Evolutionary conservation across 2,797 vertebrate genomes (phyloP).

Genomic region (Cryptoblepharus egeriae): DNA sequence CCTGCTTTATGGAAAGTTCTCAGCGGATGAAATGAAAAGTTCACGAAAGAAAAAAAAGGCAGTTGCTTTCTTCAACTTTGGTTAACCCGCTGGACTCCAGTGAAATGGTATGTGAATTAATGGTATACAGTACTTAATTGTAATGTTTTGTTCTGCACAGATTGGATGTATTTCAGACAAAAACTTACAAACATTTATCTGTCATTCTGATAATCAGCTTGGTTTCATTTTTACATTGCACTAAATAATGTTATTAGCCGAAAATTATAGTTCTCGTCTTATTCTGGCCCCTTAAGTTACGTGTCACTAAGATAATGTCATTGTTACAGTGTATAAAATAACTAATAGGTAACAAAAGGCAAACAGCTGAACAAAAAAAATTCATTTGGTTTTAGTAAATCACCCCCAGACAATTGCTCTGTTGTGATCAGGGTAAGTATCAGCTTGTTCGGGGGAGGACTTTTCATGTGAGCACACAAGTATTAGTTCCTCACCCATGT

Average conservation of each 20-base stretch:
- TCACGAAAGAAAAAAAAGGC: neutral
- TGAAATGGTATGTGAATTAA: neutral
- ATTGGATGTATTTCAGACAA: neutral
- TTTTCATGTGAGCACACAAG: no score
- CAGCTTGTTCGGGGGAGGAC: no score
- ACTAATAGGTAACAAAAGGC: no score
- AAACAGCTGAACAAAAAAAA: no score
- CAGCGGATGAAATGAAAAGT: conserved; percentile 31
- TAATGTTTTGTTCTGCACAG: neutral
- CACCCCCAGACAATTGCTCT: no score
- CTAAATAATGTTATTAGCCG: neutral
- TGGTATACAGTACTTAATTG: neutral
- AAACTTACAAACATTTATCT: no score
- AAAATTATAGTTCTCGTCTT: neutral
- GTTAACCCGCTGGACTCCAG: neutral
- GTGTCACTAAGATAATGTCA: no score
- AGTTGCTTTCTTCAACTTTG: neutral
- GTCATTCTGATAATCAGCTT: neutral
- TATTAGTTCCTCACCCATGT: no score
- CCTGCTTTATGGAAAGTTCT: conserved; percentile 45
- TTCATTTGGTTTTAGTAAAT: no score
- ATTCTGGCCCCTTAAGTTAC: neutral
- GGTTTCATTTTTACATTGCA: neutral
- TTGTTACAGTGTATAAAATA: neutral
- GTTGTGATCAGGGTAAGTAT: no score